phyloP scores from a whole-genome alignment of 2,888 invertebrate species.

The Trachelus iudaicus region DNA sequence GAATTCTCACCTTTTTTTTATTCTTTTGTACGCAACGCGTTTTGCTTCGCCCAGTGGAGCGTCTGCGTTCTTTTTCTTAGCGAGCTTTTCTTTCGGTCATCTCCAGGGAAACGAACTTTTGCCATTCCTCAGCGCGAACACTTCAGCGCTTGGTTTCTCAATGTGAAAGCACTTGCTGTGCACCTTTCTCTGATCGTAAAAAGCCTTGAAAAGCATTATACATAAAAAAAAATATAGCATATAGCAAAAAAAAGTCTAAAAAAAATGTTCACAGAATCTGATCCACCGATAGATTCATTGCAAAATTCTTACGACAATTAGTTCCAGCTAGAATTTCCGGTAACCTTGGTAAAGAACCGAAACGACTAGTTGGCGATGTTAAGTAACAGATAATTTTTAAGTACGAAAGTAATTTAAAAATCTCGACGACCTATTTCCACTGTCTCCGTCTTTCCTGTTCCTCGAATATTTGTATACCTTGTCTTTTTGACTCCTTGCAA shows the following conservation, averaged over 20 bases:
- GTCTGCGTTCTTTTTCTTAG: neutral
- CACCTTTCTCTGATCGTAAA: neutral
- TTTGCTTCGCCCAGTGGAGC: neutral
- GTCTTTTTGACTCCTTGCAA: neutral
- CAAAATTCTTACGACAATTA: neutral
- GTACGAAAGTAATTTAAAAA: too few species aligned
- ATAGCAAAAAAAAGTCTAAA: neutral
- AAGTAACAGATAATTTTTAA: neutral
- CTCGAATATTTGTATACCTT: neutral
- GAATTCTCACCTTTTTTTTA: neutral
- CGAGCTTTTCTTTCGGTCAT: neutral
- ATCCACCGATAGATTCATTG: neutral
- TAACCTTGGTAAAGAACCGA: neutral
- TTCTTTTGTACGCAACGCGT: neutral
- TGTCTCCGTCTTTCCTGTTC: neutral
- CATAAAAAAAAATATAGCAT: neutral
- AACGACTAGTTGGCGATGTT: neutral
- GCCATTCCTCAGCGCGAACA: neutral
- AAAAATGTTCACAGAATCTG: neutral
- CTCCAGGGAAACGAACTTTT: neutral
- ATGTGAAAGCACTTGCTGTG: neutral
- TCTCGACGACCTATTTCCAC: neutral
- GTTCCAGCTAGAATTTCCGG: neutral
- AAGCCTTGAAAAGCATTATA: neutral
- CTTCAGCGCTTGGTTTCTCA: neutral